Evolutionary conservation across 2,113 vertebrate genomes (phyloP), one percentile per base, ranked within the genome.

Genomic region (Chaenogobius annularis): DNA sequence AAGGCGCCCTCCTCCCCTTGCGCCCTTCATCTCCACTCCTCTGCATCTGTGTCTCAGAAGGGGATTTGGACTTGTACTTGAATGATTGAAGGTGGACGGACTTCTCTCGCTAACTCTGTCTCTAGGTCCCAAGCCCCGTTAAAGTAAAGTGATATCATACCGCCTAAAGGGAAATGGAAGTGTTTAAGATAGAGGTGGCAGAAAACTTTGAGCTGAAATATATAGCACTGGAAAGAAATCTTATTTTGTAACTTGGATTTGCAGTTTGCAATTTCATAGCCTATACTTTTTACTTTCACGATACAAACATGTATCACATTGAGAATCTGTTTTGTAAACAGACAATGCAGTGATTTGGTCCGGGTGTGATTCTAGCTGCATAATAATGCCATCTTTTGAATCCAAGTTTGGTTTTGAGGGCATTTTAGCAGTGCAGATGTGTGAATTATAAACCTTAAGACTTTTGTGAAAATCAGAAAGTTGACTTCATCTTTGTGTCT

Each of bases 21-120:
- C 55, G 55, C 72, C 72, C 71, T 72, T 80, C 75, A 70, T 79
- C 83, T 81, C 75, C 55, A 47, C 82, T 88, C 79, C 68, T 86
- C 87, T 85, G 80, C 84, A 86, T 88, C 89, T 85, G 83, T 70
- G 87, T 80, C 85, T 86, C 86, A 87, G 83, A 87, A 87, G 88
- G 83, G 79, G 84, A 78, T 85, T 88, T 75, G 78, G 84, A 86
- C 83, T 87, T 46, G 80, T 72, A 63, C 71, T 79, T 13, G 23
- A 79, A 72, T 86, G 87, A 90, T 82, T 90, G 90, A 91, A 85
- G 87, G 78, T 67, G 73, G 85, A 81, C 67, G 46, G 86, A 79
- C 79, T 70, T 72, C 69, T 68, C 68, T 37, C 43, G 3, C 72
- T 69, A 72, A 68, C 82, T 62, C 75, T 56, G 66, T 69, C 52